Evolutionary conservation across 2,113 vertebrate species (phyloP).

Genomic region (Mobula birostris): DNA sequence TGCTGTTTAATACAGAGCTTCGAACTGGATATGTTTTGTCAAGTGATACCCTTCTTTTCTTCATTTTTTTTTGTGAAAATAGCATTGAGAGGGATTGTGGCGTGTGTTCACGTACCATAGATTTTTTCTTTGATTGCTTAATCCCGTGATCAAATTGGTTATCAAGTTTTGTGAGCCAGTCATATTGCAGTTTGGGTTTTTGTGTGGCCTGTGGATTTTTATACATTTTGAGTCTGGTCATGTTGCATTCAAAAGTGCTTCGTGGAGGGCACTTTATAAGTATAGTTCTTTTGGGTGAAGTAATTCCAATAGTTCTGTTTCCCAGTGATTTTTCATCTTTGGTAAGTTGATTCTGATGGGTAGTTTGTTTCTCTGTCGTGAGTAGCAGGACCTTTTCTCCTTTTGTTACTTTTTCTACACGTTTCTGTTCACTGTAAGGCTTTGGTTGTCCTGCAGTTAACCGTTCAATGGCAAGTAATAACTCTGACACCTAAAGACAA

Average conservation of each 20-base stretch:
- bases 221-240: neutral
- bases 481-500: constrained; percentile 29
- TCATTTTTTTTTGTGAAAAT: neutral
- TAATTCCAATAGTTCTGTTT: neutral
- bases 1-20: neutral
- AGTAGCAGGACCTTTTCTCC: neutral
- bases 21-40: neutral
- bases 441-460: constrained; percentile 2
- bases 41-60: neutral
- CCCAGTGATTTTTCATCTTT: neutral
- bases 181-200: neutral
- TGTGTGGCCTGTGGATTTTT: neutral
- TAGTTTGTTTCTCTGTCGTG: neutral
- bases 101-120: neutral
- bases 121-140: neutral
- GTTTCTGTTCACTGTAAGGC: neutral
- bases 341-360: neutral
- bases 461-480: constrained; percentile 19
- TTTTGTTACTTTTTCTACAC: neutral
- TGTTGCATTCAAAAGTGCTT: neutral
- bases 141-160: neutral
- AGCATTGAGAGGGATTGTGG: neutral
- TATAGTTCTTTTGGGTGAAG: neutral
- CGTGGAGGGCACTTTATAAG: neutral
- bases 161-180: neutral